Conservation (phyloP, 2,113 vertebrate species). For the Agapornis roseicollis region DNA sequence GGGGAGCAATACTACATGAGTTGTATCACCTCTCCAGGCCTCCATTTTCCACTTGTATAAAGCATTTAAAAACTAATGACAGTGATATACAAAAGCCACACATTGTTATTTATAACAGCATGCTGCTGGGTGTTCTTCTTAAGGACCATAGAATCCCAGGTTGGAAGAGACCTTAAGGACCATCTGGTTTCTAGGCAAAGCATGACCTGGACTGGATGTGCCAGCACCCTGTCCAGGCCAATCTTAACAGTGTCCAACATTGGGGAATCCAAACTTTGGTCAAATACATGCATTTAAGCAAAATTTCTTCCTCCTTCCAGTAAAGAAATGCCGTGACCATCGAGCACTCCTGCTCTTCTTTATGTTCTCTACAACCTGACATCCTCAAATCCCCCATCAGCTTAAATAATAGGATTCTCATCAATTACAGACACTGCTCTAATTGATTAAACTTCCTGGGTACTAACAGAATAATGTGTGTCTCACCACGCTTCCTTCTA, state of each 20-base stretch:
- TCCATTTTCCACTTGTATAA: background rate
- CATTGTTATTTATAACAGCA: background rate
- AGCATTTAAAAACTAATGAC: background rate
- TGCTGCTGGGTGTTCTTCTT: background rate
- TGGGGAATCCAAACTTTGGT: background rate
- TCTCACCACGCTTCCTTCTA: background rate
- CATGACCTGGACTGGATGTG: background rate
- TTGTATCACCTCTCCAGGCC: background rate
- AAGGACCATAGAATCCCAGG: background rate
- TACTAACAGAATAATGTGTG: background rate
- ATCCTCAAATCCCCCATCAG: background rate
- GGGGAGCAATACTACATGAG: background rate
- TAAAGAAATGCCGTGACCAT: background rate
- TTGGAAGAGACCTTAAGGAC: background rate
- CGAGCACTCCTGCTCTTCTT: background rate
- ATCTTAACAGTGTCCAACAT: background rate
- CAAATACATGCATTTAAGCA: background rate
- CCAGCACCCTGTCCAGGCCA: background rate
- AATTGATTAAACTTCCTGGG: background rate
- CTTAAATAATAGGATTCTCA: background rate
- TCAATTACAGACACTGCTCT: background rate
- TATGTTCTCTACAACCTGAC: background rate
- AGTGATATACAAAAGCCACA: background rate
- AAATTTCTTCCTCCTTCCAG: background rate
- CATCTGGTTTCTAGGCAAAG: background rate